Evolutionary conservation across 1,140 invertebrate species (phyloP).

Genomic region (Scaptomyza hsui): DNA sequence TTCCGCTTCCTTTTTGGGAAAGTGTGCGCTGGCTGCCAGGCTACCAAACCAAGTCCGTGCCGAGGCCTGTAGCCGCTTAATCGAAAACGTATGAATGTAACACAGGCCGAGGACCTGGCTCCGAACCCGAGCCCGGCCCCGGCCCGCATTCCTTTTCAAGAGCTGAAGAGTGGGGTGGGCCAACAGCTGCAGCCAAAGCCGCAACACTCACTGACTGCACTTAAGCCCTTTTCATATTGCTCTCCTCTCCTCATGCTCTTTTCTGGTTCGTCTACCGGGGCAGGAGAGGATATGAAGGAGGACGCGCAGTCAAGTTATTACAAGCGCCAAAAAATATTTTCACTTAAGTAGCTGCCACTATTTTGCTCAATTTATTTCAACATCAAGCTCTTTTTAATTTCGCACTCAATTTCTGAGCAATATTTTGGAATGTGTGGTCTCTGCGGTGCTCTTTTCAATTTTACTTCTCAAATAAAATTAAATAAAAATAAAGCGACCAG

Average conservation of each 20-base stretch:
- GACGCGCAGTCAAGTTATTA: slow-evolving; percentile 71
- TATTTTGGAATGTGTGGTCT: slow-evolving; percentile 43
- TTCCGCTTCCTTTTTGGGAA: slow-evolving; percentile 62
- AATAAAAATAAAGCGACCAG: not conserved
- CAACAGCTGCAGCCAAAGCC: slow-evolving; percentile 38
- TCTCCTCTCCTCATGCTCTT: slow-evolving; percentile 32
- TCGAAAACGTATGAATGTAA: slow-evolving; percentile 79
- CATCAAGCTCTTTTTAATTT: slow-evolving; percentile 67
- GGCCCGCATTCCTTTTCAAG: not conserved
- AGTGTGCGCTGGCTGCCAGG: slow-evolving; percentile 51
- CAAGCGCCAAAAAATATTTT: slow-evolving; percentile 77
- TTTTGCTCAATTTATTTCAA: slow-evolving; percentile 80
- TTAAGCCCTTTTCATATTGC: slow-evolving; percentile 73
- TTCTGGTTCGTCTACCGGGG: not conserved
- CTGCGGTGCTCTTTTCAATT: slow-evolving; percentile 53
- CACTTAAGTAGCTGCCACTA: slow-evolving; percentile 80
- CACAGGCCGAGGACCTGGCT: slow-evolving; percentile 23
- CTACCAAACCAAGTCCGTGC: slow-evolving; percentile 43
- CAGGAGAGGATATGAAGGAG: not conserved
- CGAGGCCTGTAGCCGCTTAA: slow-evolving; percentile 47
- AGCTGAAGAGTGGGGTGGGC: not conserved
- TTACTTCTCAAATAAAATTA: slow-evolving; percentile 8
- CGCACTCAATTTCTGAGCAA: slow-evolving; percentile 57
- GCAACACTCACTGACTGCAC: slow-evolving; percentile 54
- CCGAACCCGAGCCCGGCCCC: not conserved